These are phyloP conservation scores for Cerastoderma edule DNA, from an alignment of 2,888 invertebrate genomes.

Conservation along the genomic window DNA sequence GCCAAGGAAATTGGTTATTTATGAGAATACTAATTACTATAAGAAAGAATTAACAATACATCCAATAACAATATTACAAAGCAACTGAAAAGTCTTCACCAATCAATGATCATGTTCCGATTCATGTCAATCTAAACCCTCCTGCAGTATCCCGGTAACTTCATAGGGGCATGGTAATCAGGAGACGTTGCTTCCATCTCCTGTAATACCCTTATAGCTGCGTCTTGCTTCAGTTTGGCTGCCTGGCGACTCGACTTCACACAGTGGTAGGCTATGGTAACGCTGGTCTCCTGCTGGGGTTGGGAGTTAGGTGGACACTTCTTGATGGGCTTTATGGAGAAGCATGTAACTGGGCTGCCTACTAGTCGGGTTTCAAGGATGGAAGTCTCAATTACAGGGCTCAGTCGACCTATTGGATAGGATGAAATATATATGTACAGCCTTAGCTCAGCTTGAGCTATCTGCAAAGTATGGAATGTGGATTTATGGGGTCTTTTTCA, in stretches of 20 bases:
- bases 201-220: neutral
- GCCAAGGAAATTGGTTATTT: too few relatives aligned
- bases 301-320: conserved; percentile 48
- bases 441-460: too few relatives aligned
- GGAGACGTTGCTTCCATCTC: neutral
- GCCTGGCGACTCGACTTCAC: conserved; percentile 21
- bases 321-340: conserved; percentile 57
- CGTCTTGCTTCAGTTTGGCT: neutral
- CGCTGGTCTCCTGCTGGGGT: conserved; percentile 31
- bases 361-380: too few relatives aligned
- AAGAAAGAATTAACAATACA: too few relatives aligned
- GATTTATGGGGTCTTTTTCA: too few relatives aligned
- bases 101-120: neutral
- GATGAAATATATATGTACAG: too few relatives aligned
- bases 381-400: too few relatives aligned
- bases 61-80: too few relatives aligned
- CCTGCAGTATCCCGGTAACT: neutral
- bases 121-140: neutral
- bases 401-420: too few relatives aligned
- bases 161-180: neutral
- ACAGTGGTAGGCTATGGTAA: conserved; percentile 50
- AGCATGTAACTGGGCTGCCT: conserved; percentile 46
- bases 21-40: too few relatives aligned
- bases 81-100: too few relatives aligned
- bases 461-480: too few relatives aligned